Evolutionary conservation across 2,888 invertebrate genomes (phyloP), one percentile per base, ranked within the genome.

Genomic region (Drosophila algonquin): DNA sequence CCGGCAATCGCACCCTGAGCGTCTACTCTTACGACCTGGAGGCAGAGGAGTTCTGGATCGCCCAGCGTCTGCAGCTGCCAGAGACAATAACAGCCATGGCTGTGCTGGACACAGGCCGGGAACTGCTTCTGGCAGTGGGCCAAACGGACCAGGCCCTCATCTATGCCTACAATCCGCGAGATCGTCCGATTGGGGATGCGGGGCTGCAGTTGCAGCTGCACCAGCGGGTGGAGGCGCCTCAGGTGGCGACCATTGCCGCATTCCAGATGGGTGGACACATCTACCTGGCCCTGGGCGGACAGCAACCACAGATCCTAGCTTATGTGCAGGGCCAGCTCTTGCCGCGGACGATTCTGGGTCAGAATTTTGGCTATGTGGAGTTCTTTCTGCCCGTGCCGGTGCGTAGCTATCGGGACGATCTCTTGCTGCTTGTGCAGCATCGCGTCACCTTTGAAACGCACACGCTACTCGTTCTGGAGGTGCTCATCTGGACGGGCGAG

Each of bases 361-460:
- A 89, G 35, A 91, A 90, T 54, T 92, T 92, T 55, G 92, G 92
- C 1, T 57, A 84, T 0, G 92, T 92, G 0, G 91, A 92, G 56
- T 54, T 83, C 1, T 92, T 91, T 55, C 63, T 92, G 44, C 90
- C 92, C 2, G 80, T 92, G 27, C 90, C 92, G 0, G 89, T 90
- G 12, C 87, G 90, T 63, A 92, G 90, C 0, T 92, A 92, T 72
- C 90, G 92, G 0, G 92, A 93, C 75, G 93, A 93, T 77, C 74
- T 93, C 14, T 75, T 93, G 54, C 72, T 93, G 12, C 76, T 93
- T 1, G 90, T 93, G n/a, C 93, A 93, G 72, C 92, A 93, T 79
- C 89, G 89, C 4, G 90, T 93, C 0, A 76, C 80, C 51, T 92
- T 92, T 52, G 79, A 88, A 27, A 90, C 91, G 0, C 93, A 93